These are phyloP conservation scores for Portevinia maculata DNA, from an alignment of 2,888 invertebrate genomes.

Conservation along the genomic window DNA sequence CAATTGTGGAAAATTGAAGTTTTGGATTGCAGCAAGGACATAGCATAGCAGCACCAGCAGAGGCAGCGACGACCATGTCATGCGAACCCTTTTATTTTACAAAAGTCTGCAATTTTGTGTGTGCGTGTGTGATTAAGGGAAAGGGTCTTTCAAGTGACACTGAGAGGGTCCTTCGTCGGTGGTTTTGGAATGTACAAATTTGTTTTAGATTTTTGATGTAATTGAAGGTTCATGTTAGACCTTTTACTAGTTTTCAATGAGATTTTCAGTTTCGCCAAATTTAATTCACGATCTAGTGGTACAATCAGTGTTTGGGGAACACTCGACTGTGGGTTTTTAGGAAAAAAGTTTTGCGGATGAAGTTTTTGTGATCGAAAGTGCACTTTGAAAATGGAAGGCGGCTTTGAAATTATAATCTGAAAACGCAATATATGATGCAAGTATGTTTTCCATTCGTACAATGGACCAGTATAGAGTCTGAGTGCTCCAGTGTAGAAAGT, in stretches of 20 bases:
- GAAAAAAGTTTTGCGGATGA: not conserved
- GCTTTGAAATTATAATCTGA: no score
- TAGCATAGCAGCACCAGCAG: no score
- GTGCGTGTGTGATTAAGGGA: conserved; percentile 1
- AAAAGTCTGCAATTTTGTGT: conserved; percentile 7
- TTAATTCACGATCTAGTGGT: conserved; percentile 47
- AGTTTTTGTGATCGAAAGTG: not conserved
- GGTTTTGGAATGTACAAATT: conserved; percentile 43
- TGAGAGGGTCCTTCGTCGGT: conserved; percentile 51
- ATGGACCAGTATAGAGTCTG: no score
- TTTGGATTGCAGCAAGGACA: no score
- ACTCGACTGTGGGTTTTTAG: conserved; percentile 12
- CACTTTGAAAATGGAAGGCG: not conserved
- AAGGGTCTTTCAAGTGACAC: conserved; percentile 26
- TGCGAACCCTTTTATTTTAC: conserved; percentile 9
- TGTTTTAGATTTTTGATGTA: conserved; percentile 64
- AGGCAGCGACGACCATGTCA: not conserved
- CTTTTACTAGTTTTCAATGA: conserved; percentile 60
- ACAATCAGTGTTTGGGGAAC: conserved; percentile 51
- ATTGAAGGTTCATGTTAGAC: conserved; percentile 66
- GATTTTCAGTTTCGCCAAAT: conserved; percentile 51
- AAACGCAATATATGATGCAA: no score
- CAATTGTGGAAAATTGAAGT: conserved; percentile 52
- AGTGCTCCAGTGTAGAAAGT: no score
- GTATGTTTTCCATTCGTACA: no score